Evolutionary conservation across 2,888 invertebrate genomes (phyloP), one percentile per base, ranked within the genome.

Genomic region (Entomobrya multifasciata): DNA sequence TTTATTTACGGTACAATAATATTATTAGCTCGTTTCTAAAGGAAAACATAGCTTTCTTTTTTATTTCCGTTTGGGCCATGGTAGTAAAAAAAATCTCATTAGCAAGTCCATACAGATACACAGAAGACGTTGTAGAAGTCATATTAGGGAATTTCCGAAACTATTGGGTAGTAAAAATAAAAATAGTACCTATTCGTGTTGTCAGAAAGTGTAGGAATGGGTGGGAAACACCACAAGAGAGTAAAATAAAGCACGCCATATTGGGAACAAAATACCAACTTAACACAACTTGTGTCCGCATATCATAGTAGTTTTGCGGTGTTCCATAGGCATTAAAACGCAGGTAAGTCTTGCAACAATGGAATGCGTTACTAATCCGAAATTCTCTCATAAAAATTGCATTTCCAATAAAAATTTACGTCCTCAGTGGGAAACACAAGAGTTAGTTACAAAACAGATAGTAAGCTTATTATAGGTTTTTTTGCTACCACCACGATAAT

Each of bases 341-440:
- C 41, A 65, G 36, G n/a, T 47, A 17, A n/a, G 65, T 1, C 10
- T 1, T n/a, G n/a, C n/a, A 65, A 65, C 65, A 30, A 36, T 30
- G 22, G 47, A 70, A 70, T 70, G 44, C 6, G 47, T 25, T 49
- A 47, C 70, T 47, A 65, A 55, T 77, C 41, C 77, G 49, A 55
- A 67, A 47, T 80, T 20, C 80, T n/a, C n/a, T 80, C 67, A 80
- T 80, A 67, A 80, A 80, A 80, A 80, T 70, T 80, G 80, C 67
- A 80, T 55, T 80, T 55, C 67, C 80, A 80, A 80, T 80, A 80
- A 67, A 80, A 80, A 80, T 80, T 67, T 80, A 80, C 80, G 80
- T 36, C 47, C 55, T 20, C 80, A 20, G 25, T 67, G 80, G 80
- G 67, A 80, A n/a, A 20, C 65, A 22, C 52, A 49, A 27, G 44